Evolutionary conservation across 2,888 invertebrate species (phyloP), one percentile per base, ranked within the genome.

Genomic region (Danaus chrysippus): DNA sequence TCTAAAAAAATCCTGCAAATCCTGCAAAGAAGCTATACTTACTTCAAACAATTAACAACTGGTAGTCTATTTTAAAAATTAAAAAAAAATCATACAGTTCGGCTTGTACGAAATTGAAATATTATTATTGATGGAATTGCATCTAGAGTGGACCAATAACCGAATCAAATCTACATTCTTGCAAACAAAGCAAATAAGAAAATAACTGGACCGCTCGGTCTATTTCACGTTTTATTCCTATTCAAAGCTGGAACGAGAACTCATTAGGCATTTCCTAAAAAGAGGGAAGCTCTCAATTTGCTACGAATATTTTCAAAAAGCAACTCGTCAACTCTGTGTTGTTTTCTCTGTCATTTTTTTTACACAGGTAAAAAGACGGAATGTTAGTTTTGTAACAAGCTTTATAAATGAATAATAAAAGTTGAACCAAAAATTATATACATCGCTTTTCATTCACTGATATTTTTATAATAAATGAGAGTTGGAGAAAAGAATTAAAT

Each of bases 231-330:
- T 49, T 49, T 49, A 43, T 57, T 34, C 34, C 15, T 11, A 34
- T 49, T 57, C 57, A 49, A 57, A 34, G 57, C 13, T 19, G 11
- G 46, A 57, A 34, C 17, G 49, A 49, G 10, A 49, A 10, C 17
- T 49, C 15, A 58, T 34, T 15, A 41, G 10, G 12, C 42, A 46
- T 46, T 46, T 46, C 41, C 19, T 13, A 54, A 58, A 63, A 63
- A 43, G 19, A 52, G 13, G 42, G 58, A 46, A 59, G 54, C 19
- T 62, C 54, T 58, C 52, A 63, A 59, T 59, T 59, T 63, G 11
- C 44, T 41, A 46, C 11, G 42, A 63, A 63, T 56, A 62, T 42
- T 56, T 63, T 59, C 34, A 41, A 58, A 56, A 58, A 58, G 58
- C 23, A 43, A 53, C 17, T 42, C 43, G 19, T 41, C 42, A 52